Evolutionary conservation across 2,113 vertebrate species (phyloP), one percentile per base, ranked within the genome.

Genomic region (Herpetotheres cachinnans): DNA sequence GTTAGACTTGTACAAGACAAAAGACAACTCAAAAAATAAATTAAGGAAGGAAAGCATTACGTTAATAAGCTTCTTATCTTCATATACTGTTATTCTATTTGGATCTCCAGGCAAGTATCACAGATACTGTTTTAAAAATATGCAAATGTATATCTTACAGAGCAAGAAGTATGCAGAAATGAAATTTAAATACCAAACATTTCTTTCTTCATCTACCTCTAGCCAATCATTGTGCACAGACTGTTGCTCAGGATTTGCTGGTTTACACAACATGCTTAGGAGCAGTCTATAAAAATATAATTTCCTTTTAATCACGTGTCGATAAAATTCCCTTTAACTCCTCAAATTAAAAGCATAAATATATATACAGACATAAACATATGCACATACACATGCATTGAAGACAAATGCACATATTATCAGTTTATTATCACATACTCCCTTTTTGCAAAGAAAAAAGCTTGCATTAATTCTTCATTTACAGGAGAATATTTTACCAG

Each of bases 191-290:
- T 40, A 65, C 21, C 32, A 52, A 92, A 65, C 9, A 12, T 56
- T 76, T 72, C 7, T 55, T 87, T 85, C 61, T 44, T 90, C 42
- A 42, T 65, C n/a, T 36, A 22, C 7, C 12, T 85, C 19, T 34
- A 50, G 50, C 22, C 32, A 73, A 46, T 79, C 21, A 21, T 13
- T 61, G 27, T 46, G 34, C 24, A 80, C 38, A 38, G 47, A 82
- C 9, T 66, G 40, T 66, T 82, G 32, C 46, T 90, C 50, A 73
- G 85, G 79, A 93, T 90, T 93, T 92, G 79, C 50, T 34, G 61
- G 92, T 84, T 95, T 93, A 95, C 10, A 77, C 86, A 93, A 86
- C 34, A 49, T 16, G 50, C 55, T 86, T 92, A 93, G 34, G 4
- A 93, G 46, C 32, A 78, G 61, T 59, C 70, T 67, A 29, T 49